phyloP scores from a whole-genome alignment of 2,888 invertebrate species.

The Nowickia ferox region DNA sequence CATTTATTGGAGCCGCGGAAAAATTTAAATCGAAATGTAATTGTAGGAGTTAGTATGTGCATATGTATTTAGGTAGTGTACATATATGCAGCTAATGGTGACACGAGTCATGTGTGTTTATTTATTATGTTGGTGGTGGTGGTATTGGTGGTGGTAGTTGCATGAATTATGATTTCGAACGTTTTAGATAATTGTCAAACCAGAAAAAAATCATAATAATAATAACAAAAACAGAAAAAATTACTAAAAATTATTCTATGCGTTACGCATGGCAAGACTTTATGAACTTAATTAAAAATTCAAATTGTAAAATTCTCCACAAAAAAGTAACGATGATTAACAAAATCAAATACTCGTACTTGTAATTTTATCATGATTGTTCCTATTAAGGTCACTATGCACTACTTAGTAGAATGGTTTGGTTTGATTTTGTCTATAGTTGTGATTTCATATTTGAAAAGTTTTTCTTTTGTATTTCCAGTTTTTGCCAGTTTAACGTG shows the following conservation, averaged over 20 bases:
- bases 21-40: conserved; percentile 28
- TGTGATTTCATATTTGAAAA: conserved; percentile 27
- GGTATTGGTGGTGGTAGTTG: conserved; percentile 20
- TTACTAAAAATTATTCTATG: conserved; percentile 37
- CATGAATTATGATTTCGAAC: conserved; percentile 34
- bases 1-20: conserved; percentile 1
- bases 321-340: conserved; percentile 30
- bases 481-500: conserved; percentile 20
- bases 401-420: conserved; percentile 23
- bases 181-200: conserved; percentile 54
- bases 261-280: conserved; percentile 68
- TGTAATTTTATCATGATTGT: conserved; percentile 48
- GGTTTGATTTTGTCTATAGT: conserved; percentile 1
- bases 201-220: conserved; percentile 9
- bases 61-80: too few species aligned
- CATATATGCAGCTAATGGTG: conserved; percentile 20
- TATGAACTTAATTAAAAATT: conserved; percentile 71
- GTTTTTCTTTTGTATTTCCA: conserved; percentile 36
- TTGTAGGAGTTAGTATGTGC: conserved; percentile 32
- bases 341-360: conserved; percentile 27
- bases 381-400: conserved; percentile 74
- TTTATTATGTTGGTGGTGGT: not conserved
- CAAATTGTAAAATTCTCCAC: conserved; percentile 36
- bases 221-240: conserved; percentile 1
- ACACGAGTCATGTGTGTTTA: conserved; percentile 19